Evolutionary conservation across 1,140 invertebrate genomes (phyloP).

Genomic region (Bombus pascuorum): DNA sequence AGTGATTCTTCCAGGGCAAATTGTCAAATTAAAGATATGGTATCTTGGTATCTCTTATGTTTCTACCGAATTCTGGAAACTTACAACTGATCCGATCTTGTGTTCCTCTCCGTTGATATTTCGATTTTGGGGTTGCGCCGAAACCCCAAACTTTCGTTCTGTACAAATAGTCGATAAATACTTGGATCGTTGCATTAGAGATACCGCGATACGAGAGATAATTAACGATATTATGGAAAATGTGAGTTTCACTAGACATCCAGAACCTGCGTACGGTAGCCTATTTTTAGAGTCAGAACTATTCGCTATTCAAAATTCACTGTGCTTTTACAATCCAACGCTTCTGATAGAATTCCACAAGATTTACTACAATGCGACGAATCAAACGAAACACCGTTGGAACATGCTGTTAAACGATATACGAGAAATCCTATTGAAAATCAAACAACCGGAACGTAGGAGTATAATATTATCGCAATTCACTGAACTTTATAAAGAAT

Average conservation of each 20-base stretch:
- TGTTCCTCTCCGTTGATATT: conserved; percentile 46
- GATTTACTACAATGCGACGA: conserved; percentile 55
- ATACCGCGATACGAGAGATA: conserved; percentile 53
- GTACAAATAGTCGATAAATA: conserved; percentile 47
- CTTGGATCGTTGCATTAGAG: conserved; percentile 47
- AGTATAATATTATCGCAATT: conserved; percentile 46
- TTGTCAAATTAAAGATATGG: conserved; percentile 57
- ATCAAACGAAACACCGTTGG: conserved; percentile 56
- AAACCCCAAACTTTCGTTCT: background rate
- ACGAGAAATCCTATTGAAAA: conserved; percentile 58
- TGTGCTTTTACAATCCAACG: conserved; percentile 63
- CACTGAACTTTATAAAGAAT: conserved; percentile 52
- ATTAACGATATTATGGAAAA: conserved; percentile 49
- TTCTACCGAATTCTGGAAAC: conserved; percentile 65
- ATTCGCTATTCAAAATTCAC: conserved; percentile 67
- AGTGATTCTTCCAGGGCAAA: conserved; percentile 67
- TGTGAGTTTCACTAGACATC: background rate
- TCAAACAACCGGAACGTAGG: conserved; percentile 48
- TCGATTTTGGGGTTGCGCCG: conserved; percentile 61
- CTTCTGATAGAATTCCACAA: conserved; percentile 64
- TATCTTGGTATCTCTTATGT: conserved; percentile 49
- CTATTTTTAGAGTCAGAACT: conserved; percentile 62
- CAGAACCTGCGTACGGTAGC: conserved; percentile 45
- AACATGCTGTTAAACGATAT: conserved; percentile 68
- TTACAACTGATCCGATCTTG: conserved; percentile 66